A percentile compares a stretch with the other conserved stretches of the same genome.
These are phyloP conservation scores for Eledone cirrhosa DNA, from an alignment of 2,888 invertebrate species.

Conservation along the genomic window DNA sequence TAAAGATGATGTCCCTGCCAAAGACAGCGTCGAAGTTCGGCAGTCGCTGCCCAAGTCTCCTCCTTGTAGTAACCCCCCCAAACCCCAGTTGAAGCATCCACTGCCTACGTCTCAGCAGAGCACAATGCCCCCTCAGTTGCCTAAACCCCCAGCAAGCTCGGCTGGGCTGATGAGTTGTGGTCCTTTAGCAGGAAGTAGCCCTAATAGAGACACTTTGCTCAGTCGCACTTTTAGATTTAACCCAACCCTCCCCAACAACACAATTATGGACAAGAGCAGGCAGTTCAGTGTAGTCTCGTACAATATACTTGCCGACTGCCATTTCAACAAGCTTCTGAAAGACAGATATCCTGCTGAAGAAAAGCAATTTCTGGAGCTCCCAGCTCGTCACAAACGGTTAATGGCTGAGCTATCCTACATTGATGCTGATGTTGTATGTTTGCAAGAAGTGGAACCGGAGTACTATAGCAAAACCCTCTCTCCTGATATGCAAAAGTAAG, in stretches of 20 bases:
- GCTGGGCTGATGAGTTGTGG: neutral
- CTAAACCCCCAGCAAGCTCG: neutral
- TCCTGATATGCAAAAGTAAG: constrained; percentile 53
- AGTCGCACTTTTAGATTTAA: constrained; percentile 50
- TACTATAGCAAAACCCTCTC: constrained; percentile 48
- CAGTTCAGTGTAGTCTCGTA: constrained; percentile 62
- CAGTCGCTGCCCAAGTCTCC: constrained; percentile 1
- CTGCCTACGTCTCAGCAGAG: neutral
- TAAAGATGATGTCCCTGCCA: constrained; percentile 51
- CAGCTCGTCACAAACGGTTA: constrained; percentile 54
- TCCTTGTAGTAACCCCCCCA: neutral
- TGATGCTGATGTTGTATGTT: constrained; percentile 63
- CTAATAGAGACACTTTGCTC: constrained; percentile 36
- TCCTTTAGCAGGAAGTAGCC: neutral
- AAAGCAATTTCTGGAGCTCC: constrained; percentile 47
- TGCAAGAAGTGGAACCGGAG: constrained; percentile 62
- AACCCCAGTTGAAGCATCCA: neutral
- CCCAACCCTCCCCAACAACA: constrained; percentile 38
- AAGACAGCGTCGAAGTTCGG: constrained; percentile 40
- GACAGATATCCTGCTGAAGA: constrained; percentile 52
- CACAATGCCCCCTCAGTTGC: neutral
- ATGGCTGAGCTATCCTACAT: constrained; percentile 59
- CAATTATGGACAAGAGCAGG: constrained; percentile 41
- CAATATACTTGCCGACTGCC: constrained; percentile 64
- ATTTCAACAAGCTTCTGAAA: constrained; percentile 43